phyloP scores from a whole-genome alignment of 2,888 invertebrate species.

The Pecten maximus region DNA sequence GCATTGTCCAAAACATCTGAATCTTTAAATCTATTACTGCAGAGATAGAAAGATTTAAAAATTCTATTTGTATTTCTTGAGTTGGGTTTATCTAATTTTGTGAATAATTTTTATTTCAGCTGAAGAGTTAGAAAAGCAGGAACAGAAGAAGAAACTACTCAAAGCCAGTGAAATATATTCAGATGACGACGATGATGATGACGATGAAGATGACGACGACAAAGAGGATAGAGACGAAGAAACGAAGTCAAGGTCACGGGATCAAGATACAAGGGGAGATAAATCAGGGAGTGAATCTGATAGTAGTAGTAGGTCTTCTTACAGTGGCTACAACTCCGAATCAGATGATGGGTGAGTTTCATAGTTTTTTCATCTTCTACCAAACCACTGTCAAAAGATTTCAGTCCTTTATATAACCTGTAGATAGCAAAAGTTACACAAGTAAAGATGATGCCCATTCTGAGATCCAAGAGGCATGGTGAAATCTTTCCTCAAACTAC shows the following conservation, averaged over 20 bases:
- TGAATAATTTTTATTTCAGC: constrained; percentile 37
- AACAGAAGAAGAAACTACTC: constrained; percentile 88
- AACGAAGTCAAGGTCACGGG: constrained; percentile 34
- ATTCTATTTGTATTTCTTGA: too few relatives aligned
- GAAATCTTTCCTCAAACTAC: too few relatives aligned
- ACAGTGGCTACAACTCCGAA: constrained; percentile 69
- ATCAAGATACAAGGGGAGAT: constrained; percentile 59
- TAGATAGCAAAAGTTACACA: too few relatives aligned
- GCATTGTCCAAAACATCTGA: too few relatives aligned
- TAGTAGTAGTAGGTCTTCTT: constrained; percentile 71
- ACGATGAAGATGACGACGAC: constrained; percentile 72
- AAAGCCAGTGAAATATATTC: constrained; percentile 98
- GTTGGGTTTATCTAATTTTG: too few relatives aligned
- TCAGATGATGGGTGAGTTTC: constrained; percentile 46
- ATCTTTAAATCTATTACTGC: too few relatives aligned
- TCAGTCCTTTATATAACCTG: too few relatives aligned
- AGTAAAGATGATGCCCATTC: too few relatives aligned
- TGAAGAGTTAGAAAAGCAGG: constrained; percentile 64
- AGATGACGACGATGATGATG: constrained; percentile 81
- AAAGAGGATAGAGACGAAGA: constrained; percentile 57
- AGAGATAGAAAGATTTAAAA: too few relatives aligned
- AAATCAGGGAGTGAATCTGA: constrained; percentile 73
- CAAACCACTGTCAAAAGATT: too few relatives aligned
- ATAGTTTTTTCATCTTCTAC: background rate
- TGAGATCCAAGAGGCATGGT: too few relatives aligned